phyloP scores from a whole-genome alignment of 64 coral and sea anemone genomes.

The Pocillopora damicornis region DNA sequence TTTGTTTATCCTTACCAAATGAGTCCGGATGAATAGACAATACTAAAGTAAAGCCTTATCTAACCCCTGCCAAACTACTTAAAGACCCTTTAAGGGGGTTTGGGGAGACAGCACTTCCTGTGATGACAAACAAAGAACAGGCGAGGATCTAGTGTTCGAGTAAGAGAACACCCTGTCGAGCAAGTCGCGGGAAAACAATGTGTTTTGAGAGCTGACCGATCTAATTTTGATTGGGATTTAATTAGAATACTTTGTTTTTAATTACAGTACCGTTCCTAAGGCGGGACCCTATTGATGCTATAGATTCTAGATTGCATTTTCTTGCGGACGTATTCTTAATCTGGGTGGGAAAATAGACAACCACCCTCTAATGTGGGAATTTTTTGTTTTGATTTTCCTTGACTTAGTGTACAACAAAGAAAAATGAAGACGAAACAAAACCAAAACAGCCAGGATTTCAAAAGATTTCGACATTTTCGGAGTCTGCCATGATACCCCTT shows the following conservation, averaged over 20 bases:
- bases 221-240: conserved; percentile 14
- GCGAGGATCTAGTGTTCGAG: conserved; percentile 25
- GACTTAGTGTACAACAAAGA: too few relatives aligned
- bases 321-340: neutral
- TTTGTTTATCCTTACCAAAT: conserved; percentile 50
- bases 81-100: conserved; percentile 50
- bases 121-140: conserved; percentile 37
- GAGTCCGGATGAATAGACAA: conserved; percentile 42
- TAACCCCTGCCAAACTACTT: conserved; percentile 50
- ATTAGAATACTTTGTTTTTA: conserved; percentile 31
- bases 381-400: neutral
- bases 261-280: conserved; percentile 31
- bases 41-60: conserved; percentile 36
- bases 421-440: neutral
- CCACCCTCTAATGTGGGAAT: neutral
- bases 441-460: neutral
- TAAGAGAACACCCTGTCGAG: conserved; percentile 36
- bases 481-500: neutral
- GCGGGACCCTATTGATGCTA: conserved; percentile 9
- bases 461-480: neutral
- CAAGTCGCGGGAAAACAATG: conserved; percentile 27
- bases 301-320: neutral
- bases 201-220: conserved; percentile 31
- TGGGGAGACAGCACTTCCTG: conserved; percentile 31
- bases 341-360: conserved; percentile 21